Evolutionary conservation across 2,797 vertebrate species (phyloP).

Genomic region (Hirundo rustica): DNA sequence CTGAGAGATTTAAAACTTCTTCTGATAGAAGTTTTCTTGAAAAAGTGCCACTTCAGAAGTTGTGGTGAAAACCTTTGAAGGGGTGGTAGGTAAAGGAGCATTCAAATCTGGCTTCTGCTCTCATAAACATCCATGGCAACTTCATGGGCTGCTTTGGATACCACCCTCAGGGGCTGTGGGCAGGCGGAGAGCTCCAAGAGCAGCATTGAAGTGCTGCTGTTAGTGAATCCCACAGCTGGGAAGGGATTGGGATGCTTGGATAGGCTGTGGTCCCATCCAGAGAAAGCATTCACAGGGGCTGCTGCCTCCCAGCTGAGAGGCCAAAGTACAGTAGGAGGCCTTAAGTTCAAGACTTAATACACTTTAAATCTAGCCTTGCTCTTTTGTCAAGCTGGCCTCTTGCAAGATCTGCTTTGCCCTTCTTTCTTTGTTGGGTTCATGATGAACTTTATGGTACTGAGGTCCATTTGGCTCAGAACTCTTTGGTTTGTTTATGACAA

Average conservation of each 20-base stretch:
- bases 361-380: background rate
- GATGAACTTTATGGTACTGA: accelerated
- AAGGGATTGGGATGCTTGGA: background rate
- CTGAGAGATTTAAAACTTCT: background rate
- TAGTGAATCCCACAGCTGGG: background rate
- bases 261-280: background rate
- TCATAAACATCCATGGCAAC: background rate
- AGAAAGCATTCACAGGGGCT: background rate
- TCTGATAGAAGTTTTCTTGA: background rate
- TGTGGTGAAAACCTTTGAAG: conserved; percentile 20
- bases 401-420: background rate
- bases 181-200: background rate
- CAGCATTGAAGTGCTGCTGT: background rate
- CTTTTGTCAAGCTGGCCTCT: background rate
- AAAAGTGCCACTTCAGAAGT: background rate
- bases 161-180: accelerated
- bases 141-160: background rate
- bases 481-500: background rate
- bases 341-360: background rate
- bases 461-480: background rate
- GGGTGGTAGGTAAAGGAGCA: background rate
- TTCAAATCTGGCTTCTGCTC: background rate
- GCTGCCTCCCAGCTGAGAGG: background rate
- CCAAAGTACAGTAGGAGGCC: background rate
- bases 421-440: background rate